Evolutionary conservation across 2,888 invertebrate genomes (phyloP).

Genomic region (Anticlea derivata): DNA sequence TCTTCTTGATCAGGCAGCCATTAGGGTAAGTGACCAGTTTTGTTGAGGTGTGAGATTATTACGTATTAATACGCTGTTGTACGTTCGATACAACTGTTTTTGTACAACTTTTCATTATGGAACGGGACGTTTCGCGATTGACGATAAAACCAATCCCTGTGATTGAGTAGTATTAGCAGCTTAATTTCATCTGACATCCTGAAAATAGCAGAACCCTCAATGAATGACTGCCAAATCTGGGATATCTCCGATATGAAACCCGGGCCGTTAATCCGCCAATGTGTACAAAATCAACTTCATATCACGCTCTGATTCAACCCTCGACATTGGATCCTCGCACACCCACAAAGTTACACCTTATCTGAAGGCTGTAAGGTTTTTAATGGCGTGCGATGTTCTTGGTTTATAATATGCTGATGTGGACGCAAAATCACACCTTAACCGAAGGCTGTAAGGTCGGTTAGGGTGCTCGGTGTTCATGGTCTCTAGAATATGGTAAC

Average conservation of each 20-base stretch:
- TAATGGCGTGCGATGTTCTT: background rate
- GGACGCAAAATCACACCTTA: conserved; percentile 10
- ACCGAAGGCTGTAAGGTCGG: background rate
- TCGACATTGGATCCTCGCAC: conserved; percentile 5
- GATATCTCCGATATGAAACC: conserved; percentile 29
- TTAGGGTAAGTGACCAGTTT: too few species aligned
- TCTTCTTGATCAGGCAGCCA: too few species aligned
- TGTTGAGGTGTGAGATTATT: too few species aligned
- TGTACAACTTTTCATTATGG: too few species aligned
- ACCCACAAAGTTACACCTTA: conserved; percentile 6
- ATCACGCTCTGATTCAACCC: conserved; percentile 25
- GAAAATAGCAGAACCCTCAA: conserved; percentile 5
- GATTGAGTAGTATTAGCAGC: background rate
- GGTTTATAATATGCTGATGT: background rate
- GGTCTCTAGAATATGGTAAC: conserved; percentile 14
- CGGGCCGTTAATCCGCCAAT: conserved; percentile 28
- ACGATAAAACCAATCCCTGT: too few species aligned
- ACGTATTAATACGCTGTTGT: too few species aligned
- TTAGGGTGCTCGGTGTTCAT: background rate
- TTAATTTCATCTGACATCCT: conserved; percentile 1
- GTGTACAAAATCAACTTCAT: conserved; percentile 28
- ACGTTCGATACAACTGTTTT: too few species aligned
- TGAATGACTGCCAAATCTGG: conserved; percentile 26
- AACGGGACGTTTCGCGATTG: too few species aligned
- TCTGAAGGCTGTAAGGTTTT: conserved; percentile 2